These are phyloP conservation scores for Mionectes olivaceus DNA, from an alignment of 2,797 vertebrate genomes.

Conservation along the genomic window DNA sequence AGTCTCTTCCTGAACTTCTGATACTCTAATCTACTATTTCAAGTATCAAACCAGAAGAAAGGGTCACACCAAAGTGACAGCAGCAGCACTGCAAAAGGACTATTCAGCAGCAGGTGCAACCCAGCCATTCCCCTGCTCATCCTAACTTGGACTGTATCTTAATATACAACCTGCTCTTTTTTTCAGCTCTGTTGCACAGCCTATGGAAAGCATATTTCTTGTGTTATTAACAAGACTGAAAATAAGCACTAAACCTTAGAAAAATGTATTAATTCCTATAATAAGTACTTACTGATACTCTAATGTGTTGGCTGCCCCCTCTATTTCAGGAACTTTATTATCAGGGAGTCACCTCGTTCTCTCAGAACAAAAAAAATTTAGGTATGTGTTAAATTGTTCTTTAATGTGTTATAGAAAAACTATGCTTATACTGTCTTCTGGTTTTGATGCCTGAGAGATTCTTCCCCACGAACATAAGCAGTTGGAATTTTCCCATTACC, in stretches of 20 bases:
- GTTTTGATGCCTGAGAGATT: neutral
- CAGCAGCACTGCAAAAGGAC: neutral
- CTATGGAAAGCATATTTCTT: neutral
- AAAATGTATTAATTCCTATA: conserved; percentile 1
- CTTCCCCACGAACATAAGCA: neutral
- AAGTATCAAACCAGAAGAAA: neutral
- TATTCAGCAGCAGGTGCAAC: neutral
- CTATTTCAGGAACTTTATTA: neutral
- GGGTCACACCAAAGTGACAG: neutral
- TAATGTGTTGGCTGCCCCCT: neutral
- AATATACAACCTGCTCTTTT: neutral
- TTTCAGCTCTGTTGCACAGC: neutral
- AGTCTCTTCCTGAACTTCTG: neutral
- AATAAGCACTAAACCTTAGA: neutral
- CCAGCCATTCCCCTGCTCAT: neutral
- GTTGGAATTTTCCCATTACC: neutral
- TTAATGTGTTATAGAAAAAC: neutral
- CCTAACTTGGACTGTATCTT: neutral
- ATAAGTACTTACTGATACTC: neutral
- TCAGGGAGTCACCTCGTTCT: neutral
- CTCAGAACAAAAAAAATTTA: neutral
- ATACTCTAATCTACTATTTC: neutral
- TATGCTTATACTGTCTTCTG: neutral
- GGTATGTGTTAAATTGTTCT: neutral
- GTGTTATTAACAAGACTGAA: conserved; percentile 12